phyloP scores from a whole-genome alignment of 2,797 vertebrate genomes.

The Micrastur ruficollis region DNA sequence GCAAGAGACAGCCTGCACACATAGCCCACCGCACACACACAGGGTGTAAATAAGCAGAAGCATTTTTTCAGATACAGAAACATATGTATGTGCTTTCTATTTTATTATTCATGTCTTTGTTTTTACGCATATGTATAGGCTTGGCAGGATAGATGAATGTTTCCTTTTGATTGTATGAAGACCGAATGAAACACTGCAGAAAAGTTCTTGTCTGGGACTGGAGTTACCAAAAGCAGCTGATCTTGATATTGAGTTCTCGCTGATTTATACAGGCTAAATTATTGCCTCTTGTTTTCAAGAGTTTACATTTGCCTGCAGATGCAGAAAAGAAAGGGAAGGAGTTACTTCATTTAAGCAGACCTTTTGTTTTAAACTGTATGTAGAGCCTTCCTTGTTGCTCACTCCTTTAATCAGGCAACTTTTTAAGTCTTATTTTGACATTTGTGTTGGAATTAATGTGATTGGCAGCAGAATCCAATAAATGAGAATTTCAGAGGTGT shows the following conservation, averaged over 20 bases:
- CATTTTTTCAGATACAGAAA: no score
- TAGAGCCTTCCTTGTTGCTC: not conserved
- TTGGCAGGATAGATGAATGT: not conserved
- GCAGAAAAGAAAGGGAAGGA: not conserved
- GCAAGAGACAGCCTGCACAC: no score
- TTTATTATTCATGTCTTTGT: no score
- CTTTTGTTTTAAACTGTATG: not conserved
- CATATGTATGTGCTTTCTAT: no score
- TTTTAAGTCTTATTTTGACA: conserved; percentile 33
- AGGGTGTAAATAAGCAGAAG: no score
- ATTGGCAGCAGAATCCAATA: conserved; percentile 43
- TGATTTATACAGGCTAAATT: not conserved
- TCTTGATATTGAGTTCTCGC: not conserved
- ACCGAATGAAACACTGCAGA: not conserved
- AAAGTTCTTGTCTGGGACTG: not conserved
- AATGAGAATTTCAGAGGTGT: conserved; percentile 48
- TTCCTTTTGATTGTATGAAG: not conserved
- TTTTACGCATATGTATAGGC: no score
- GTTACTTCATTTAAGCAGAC: not conserved
- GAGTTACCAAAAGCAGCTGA: not conserved
- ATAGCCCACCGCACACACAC: no score
- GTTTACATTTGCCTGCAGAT: not conserved
- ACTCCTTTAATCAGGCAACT: not conserved
- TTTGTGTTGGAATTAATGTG: conserved; percentile 39
- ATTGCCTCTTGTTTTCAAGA: not conserved